Base-by-base conservation (phyloP, 2,888 invertebrate genomes). In the Kryphioiulus occultus region DNA sequence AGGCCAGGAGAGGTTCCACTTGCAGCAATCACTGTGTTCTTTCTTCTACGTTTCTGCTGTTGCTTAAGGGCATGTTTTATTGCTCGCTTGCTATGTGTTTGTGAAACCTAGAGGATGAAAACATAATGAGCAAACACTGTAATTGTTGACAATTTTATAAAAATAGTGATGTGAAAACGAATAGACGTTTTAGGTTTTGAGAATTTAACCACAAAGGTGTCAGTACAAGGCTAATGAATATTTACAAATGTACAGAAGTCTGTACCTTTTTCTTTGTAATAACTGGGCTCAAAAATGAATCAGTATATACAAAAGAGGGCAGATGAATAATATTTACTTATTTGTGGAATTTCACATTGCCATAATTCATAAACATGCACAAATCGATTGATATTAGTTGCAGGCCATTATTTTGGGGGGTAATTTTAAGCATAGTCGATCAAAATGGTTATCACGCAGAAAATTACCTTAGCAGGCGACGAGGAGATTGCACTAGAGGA, bases 51-150 rank as follows among this genome's bases (percentile, higher is more conserved):
- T 91, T 95, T 96, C 42, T 96, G 96, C 92, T 95, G 95, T 91
- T 95, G 95, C 90, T 95, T 94, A 89, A 96, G 93, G 88, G 96
- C 96, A 93, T 95, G 95, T 92, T 95, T 96, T 89, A 94, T 94
- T n/a, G 94, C 94, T 92, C 95, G 95, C 90, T 95, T 94, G 90
- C 94, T 95, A 90, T 93, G 90, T 5, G 88, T 89, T 30, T 89
- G 88, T 42, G 88, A 88, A n/a, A 86, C 88, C 87, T 88, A 19
- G 22, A 87, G 5, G 19, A 59, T 7, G 9, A 47, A 47, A 47
- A 47, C 5, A n/a, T n/a, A 59, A 59, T n/a, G 22, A 17, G 47
- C 4, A 47, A 17, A 47, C 47, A 47, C 1, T 47, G 3, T 7
- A 35, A n/a, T n/a, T n/a, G n/a, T n/a, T n/a, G n/a, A n/a, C n/a